Conservation (phyloP, 1,140 invertebrate genomes). For the Tachypleus tridentatus region DNA sequence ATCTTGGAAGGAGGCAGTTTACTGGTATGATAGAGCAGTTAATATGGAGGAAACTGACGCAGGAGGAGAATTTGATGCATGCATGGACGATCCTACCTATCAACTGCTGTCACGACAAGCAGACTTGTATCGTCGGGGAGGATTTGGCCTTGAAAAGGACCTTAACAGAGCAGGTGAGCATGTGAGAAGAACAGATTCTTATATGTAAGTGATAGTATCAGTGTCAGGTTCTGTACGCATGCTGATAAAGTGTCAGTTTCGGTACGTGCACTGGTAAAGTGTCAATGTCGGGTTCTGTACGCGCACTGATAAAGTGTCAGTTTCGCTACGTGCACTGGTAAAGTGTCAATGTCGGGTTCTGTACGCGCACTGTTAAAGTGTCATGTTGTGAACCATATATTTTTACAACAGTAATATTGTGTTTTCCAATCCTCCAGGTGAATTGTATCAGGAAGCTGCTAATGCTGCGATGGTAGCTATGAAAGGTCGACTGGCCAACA, state of each 20-base stretch:
- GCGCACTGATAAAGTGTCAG: too few relatives aligned
- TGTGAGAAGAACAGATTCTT: too few relatives aligned
- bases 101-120: conserved; percentile 39
- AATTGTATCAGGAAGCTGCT: conserved; percentile 42
- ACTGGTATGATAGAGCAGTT: conserved; percentile 38
- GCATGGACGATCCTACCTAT: conserved; percentile 35
- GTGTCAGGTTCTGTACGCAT: too few relatives aligned
- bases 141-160: conserved; percentile 36
- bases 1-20: conserved; percentile 36
- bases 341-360: too few relatives aligned
- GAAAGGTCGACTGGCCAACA: conserved; percentile 44
- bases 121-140: conserved; percentile 38
- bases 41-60: conserved; percentile 22
- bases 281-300: too few relatives aligned
- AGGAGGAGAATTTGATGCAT: conserved; percentile 36
- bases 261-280: too few relatives aligned
- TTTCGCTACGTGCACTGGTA: too few relatives aligned
- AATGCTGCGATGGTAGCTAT: conserved; percentile 42
- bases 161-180: conserved; percentile 36
- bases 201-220: too few relatives aligned
- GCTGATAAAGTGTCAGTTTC: too few relatives aligned
- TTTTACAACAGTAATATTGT: too few relatives aligned
- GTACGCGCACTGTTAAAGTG: too few relatives aligned
- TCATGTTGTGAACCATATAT: too few relatives aligned
- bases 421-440: conserved; percentile 28